Evolutionary conservation across 2,888 invertebrate genomes (phyloP).

Genomic region (Platycheirus rosarum): DNA sequence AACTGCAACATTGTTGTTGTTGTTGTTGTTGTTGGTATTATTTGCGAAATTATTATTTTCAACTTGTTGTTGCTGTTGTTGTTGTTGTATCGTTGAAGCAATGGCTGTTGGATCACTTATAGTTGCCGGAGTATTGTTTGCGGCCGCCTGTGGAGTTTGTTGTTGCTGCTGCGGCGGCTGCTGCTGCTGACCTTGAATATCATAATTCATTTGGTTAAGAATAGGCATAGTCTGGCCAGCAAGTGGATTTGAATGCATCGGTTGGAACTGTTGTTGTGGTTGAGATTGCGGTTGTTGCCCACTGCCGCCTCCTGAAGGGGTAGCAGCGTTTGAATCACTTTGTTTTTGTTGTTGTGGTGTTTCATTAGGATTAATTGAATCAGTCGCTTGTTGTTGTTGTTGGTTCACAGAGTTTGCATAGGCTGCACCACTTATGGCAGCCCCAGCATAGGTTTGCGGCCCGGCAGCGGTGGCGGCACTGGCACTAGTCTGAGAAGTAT

Average conservation of each 20-base stretch:
- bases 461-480: slow-evolving; percentile 68
- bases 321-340: slow-evolving; percentile 64
- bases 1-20: slow-evolving; percentile 83
- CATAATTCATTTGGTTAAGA: slow-evolving; percentile 79
- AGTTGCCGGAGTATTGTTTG: slow-evolving; percentile 79
- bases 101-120: slow-evolving; percentile 79
- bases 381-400: slow-evolving; percentile 45
- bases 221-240: slow-evolving; percentile 80
- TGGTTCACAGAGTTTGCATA: slow-evolving; percentile 58
- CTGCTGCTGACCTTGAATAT: slow-evolving; percentile 76
- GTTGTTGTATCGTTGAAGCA: slow-evolving; percentile 75
- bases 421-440: slow-evolving; percentile 57
- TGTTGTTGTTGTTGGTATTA: slow-evolving; percentile 77
- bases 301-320: slow-evolving; percentile 70
- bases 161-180: slow-evolving; percentile 74
- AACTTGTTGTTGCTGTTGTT: slow-evolving; percentile 42
- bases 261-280: slow-evolving; percentile 72
- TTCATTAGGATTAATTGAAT: slow-evolving; percentile 41
- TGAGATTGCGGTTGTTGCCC: slow-evolving; percentile 78
- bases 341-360: slow-evolving; percentile 61
- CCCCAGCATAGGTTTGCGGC: slow-evolving; percentile 79
- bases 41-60: slow-evolving; percentile 74
- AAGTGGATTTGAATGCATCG: slow-evolving; percentile 50
- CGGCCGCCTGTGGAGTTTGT: slow-evolving; percentile 74
- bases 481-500: slow-evolving; percentile 21